Percentiles rank a stretch among this genome's conserved stretches.
Conservation (phyloP, 1,140 invertebrate species). For the Phenacoccus solenopsis region DNA sequence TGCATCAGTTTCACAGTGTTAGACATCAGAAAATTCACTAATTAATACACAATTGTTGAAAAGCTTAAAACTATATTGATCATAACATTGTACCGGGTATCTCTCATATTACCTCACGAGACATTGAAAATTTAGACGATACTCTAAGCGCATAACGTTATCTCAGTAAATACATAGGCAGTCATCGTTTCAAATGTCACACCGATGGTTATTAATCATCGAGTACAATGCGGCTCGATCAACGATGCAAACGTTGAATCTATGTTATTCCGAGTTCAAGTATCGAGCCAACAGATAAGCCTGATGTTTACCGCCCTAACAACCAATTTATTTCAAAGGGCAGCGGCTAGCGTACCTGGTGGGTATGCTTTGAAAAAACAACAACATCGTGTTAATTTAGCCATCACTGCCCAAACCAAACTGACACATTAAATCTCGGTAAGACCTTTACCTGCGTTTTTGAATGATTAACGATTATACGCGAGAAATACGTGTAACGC, state of each 20-base stretch:
- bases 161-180: too few species aligned
- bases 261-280: too few species aligned
- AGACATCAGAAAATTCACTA: too few species aligned
- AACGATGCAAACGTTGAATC: too few species aligned
- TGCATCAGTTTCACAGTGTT: too few species aligned
- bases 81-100: too few species aligned
- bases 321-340: background rate
- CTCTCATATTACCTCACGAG: too few species aligned
- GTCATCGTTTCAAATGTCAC: background rate
- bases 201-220: background rate
- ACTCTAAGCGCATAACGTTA: too few species aligned
- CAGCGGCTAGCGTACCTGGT: background rate
- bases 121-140: too few species aligned
- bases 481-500: background rate
- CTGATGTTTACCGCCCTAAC: background rate
- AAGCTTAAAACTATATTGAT: too few species aligned
- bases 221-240: background rate
- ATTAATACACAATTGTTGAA: too few species aligned
- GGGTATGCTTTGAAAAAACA: background rate
- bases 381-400: slow-evolving; percentile 2
- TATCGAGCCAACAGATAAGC: too few species aligned
- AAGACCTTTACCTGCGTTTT: background rate
- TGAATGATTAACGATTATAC: background rate
- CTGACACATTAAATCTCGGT: background rate
- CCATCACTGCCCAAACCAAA: background rate